Evolutionary conservation across 2,888 invertebrate species (phyloP), one percentile per base, ranked within the genome.

Genomic region (Ephialtes manifestator): DNA sequence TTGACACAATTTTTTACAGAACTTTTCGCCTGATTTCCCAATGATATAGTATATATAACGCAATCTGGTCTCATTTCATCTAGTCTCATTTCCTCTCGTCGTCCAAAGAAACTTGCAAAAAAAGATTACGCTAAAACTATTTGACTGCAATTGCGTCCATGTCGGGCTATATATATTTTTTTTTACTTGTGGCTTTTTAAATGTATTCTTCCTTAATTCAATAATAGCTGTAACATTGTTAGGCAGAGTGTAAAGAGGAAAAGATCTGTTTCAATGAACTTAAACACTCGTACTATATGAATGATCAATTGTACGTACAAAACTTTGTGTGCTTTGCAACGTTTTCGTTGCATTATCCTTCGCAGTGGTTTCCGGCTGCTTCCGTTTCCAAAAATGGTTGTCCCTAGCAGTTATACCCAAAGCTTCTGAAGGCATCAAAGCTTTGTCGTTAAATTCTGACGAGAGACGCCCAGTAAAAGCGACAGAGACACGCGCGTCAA

Each of bases 221-320:
- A n/a, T n/a, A n/a, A n/a, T n/a, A n/a, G n/a, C n/a, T n/a, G 88
- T 87, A 88, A 88, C 87, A 85, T 87, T 86, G 85, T 86, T 87
- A 83, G 85, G 58, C 81, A 77, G 76, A 68, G 74, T 39, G 65
- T 53, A 53, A 74, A 60, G 77, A 68, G 81, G 81, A 51, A 67
- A 68, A 65, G 68, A 82, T 82, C 55, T 75, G 71, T 81, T 85
- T 65, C 53, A 51, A 63, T 24, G 58, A 48, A 55, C 35, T 60
- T 60, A 60, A 8, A 60, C 58, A 28, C 24, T 58, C 35, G 35
- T n/a, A n/a, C n/a, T 35, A 4, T 35, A 35, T 35, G 31, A 24
- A 28, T 24, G 72, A n/a, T n/a, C 46, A 46, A 28, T 13, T n/a
- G 28, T 15, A 46, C 58, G 60, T 35, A 48, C 51, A 46, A 46